Base-by-base conservation (phyloP, 2,888 invertebrate genomes). In the Elgonia sp. region DNA sequence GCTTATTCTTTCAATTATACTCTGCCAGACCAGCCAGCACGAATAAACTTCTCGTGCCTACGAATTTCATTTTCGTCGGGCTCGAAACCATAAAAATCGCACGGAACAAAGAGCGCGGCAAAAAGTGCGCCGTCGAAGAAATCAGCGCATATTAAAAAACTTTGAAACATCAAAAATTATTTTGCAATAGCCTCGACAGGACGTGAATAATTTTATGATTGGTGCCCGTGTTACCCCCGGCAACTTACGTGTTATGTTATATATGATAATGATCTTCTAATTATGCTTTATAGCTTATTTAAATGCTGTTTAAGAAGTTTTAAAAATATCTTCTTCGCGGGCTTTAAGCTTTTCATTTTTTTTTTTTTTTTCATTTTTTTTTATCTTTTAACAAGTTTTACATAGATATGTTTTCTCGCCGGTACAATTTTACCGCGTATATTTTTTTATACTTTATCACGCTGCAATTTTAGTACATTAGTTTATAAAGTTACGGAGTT, bases 241-340 rank as follows among this genome's bases (percentile, higher is more conserved):
- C 29, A 84, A 84, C 55, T 84, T 87, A 81, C 81, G 63, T 60
- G 84, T 70, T 70, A 81, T 77, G 70, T 75, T 84, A 57, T 70
- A 53, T 76, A 81, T 79, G 88, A 84, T 89, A 87, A 87, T 76
- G 63, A 89, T 89, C 84, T 76, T 77, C 81, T 87, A 87, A 85
- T 87, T 87, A 85, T 87, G 79, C 81, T 89, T 84, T 77, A 86
- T 77, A 70, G 86, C 84, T 89, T 82, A 87, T 86, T 89, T 87
- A 89, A 87, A 84, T 84, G 84, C 76, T 67, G 76, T 81, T 84
- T 65, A 81, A 84, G 76, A 89, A 89, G 57, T 89, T 86, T 81
- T 69, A 42, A 18, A 81, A 80, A 76, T 81, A 75, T 83, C 63
- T 81, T 55, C 55, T 76, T 50, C 75, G 63, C 81, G 60, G 81